Conservation (phyloP, 2,888 invertebrate genomes). For the Nesidiocoris tenuis region DNA sequence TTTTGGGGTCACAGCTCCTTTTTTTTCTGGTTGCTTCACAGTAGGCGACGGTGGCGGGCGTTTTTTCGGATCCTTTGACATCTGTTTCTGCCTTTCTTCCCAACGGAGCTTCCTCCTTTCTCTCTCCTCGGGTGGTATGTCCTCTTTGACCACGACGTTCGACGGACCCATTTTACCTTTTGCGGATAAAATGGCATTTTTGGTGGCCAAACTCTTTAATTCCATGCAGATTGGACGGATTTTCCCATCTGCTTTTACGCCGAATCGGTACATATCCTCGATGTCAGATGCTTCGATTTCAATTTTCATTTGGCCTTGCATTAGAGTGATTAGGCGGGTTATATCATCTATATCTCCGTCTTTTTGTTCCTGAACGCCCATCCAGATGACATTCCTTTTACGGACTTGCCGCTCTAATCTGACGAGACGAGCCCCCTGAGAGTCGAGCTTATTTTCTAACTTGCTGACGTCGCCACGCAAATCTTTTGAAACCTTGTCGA, state of each 20-base stretch:
- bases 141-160: constrained; percentile 7
- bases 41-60: constrained; percentile 1
- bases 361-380: not conserved
- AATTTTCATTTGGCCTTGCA: not conserved
- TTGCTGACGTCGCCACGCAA: not conserved
- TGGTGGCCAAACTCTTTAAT: not conserved
- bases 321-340: not conserved
- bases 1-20: not conserved
- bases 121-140: constrained; percentile 25
- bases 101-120: constrained; percentile 6
- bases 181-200: not conserved
- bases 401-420: not conserved
- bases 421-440: not conserved
- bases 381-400: not conserved
- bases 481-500: not conserved
- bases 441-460: not conserved
- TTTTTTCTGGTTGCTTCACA: constrained; percentile 1
- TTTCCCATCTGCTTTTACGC: not conserved
- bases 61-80: not conserved
- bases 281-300: not conserved
- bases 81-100: not conserved
- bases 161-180: not conserved
- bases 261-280: not conserved
- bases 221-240: not conserved
- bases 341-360: not conserved